phyloP scores from a whole-genome alignment of 2,797 vertebrate genomes.

The Eulemur coronatus region DNA sequence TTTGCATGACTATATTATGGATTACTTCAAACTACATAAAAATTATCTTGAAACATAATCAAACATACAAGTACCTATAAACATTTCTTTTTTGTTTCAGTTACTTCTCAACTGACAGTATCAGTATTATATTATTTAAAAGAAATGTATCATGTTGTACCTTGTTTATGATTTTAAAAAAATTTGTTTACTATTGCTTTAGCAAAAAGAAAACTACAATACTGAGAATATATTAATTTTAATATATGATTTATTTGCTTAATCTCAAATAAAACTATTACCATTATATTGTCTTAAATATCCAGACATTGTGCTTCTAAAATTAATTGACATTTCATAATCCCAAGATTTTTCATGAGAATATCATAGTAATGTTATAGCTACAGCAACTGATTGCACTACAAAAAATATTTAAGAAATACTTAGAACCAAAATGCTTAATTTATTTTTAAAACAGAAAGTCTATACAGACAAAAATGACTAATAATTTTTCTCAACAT shows the following conservation, averaged over 20 bases:
- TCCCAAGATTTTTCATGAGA: slow-evolving; percentile 81
- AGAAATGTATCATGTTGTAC: slow-evolving; percentile 25
- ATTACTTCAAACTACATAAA: slow-evolving; percentile 49
- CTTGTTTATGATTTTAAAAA: slow-evolving; percentile 61
- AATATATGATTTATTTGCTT: slow-evolving; percentile 71
- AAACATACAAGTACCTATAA: slow-evolving; percentile 41
- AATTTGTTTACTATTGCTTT: slow-evolving; percentile 38
- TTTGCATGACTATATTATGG: slow-evolving; percentile 36
- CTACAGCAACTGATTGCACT: slow-evolving; percentile 78
- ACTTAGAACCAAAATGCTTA: slow-evolving; percentile 64
- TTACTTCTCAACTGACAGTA: slow-evolving; percentile 55
- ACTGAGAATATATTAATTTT: slow-evolving; percentile 67
- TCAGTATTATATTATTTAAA: slow-evolving; percentile 60
- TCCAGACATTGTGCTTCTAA: slow-evolving; percentile 77
- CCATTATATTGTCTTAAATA: slow-evolving; percentile 78
- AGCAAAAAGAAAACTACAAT: slow-evolving; percentile 48
- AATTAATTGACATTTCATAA: slow-evolving; percentile 84
- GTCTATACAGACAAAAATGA: slow-evolving; percentile 57
- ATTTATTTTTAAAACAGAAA: slow-evolving; percentile 71
- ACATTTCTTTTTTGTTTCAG: slow-evolving; percentile 22
- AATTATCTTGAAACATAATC: slow-evolving; percentile 60
- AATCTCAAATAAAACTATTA: slow-evolving; percentile 74
- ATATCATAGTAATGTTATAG: slow-evolving; percentile 79
- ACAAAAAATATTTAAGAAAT: slow-evolving; percentile 76
- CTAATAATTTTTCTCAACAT: slow-evolving; percentile 56